Percentiles rank a stretch among this genome's conserved stretches.
Evolutionary conservation across 1,140 invertebrate species (phyloP).

Genomic region (Hycleus phaleratus): DNA sequence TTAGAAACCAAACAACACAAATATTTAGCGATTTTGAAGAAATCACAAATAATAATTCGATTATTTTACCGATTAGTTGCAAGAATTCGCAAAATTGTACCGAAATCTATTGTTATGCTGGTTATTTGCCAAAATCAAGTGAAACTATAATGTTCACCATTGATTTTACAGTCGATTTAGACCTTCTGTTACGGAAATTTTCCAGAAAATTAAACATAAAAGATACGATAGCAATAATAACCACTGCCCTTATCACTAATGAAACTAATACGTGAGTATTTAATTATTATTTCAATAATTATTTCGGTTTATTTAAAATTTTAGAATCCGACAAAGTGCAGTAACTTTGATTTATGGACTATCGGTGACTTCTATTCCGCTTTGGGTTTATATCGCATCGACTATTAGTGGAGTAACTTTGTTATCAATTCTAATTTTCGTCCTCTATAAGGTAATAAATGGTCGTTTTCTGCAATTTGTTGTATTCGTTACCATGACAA

Average conservation of each 20-base stretch:
- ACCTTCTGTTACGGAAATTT: constrained; percentile 5
- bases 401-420: constrained; percentile 4
- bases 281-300: neutral
- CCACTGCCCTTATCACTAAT: neutral
- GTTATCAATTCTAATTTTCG: constrained; percentile 6
- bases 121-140: constrained; percentile 12
- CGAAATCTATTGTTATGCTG: constrained; percentile 4
- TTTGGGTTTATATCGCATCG: constrained; percentile 17
- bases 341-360: constrained; percentile 10
- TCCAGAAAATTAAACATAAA: neutral
- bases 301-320: neutral
- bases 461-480: neutral
- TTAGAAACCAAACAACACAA: too few relatives aligned
- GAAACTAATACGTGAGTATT: constrained; percentile 4
- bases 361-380: neutral
- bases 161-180: neutral
- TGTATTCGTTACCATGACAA: too few relatives aligned
- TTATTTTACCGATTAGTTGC: neutral
- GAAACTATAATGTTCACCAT: constrained; percentile 10
- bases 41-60: neutral
- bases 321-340: constrained; percentile 4
- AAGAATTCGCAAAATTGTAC: constrained; percentile 2
- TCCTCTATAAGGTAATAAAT: constrained; percentile 7
- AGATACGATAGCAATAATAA: constrained; percentile 3
- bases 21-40: neutral